Evolutionary conservation across 2,113 vertebrate genomes (phyloP), one percentile per base, ranked within the genome.

Genomic region (Gambusia affinis): DNA sequence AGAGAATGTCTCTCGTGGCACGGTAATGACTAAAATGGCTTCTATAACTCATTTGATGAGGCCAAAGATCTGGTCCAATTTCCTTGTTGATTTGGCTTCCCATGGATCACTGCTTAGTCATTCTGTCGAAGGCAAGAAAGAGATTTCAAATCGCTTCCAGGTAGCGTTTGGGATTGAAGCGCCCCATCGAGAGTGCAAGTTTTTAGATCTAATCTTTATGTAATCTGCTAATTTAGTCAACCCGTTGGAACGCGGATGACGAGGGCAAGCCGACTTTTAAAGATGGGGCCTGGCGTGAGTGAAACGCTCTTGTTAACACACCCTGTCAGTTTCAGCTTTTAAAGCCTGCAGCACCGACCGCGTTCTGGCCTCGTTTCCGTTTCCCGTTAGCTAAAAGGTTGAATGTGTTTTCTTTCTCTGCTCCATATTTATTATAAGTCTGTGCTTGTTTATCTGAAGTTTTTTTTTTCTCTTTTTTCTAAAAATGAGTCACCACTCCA

Each of bases 401-500:
- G 69, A 79, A 74, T 70, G 17, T 71, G 79, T 86, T 82, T 85
- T 82, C 72, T 84, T 86, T 79, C 68, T 75, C 75, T 60, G 67
- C 71, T 87, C 80, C 77, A 81, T 88, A 75, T 92, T 90, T 84
- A 86, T 86, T 76, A 74, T 84, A 88, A 80, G 71, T 70, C 84
- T 64, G 71, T 28, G 27, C 82, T 87, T 93, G 92, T 94, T 94
- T 93, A 92, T 85, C 81, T 89, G 86, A 69, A 79, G 79, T 86
- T 88, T 88, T 37, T 37, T 35, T 33, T 33, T 33, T 8, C 27
- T 27, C 27, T 37, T 37, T 37, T 3, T 83, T 82, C 72, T 47
- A 74, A 88, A 87, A 87, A 87, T 88, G 87, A 87, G 80, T 89
- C 84, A 84, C 91, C 89, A 91, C 93, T 94, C 92, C 86, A 91